Percentiles rank a stretch among this genome's conserved stretches.
Evolutionary conservation across 2,113 vertebrate species (phyloP).

Genomic region (Lepisosteus osseus): DNA sequence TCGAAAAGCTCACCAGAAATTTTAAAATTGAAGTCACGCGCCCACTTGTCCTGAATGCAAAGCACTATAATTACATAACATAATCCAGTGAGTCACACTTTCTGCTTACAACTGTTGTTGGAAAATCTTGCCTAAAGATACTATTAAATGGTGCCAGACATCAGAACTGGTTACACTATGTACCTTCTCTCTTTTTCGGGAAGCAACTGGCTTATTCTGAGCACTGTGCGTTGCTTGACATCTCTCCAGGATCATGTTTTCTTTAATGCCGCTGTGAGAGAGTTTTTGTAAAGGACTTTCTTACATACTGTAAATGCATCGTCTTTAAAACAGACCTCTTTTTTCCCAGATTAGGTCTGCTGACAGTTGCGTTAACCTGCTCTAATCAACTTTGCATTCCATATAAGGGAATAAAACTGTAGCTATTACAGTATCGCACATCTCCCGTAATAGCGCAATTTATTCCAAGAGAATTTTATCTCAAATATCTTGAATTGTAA

Average conservation of each 20-base stretch:
- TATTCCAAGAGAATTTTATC: too few relatives aligned
- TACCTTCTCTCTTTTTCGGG: slow-evolving; percentile 34
- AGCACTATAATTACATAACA: slow-evolving; percentile 32
- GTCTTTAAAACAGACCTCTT: slow-evolving; percentile 27
- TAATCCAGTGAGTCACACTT: slow-evolving; percentile 45
- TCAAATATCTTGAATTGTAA: too few relatives aligned
- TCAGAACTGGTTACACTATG: slow-evolving; percentile 38
- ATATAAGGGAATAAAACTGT: too few relatives aligned
- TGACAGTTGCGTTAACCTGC: slow-evolving; percentile 29
- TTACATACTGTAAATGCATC: slow-evolving; percentile 36
- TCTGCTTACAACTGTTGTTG: slow-evolving; percentile 45
- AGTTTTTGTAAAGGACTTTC: slow-evolving; percentile 40
- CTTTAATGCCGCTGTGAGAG: slow-evolving; percentile 20
- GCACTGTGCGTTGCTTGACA: slow-evolving; percentile 9
- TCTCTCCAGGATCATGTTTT: slow-evolving; percentile 24
- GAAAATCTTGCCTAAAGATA: slow-evolving; percentile 55
- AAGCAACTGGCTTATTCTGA: slow-evolving; percentile 27
- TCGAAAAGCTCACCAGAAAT: slow-evolving; percentile 38
- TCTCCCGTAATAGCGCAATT: too few relatives aligned
- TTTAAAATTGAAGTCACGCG: slow-evolving; percentile 32
- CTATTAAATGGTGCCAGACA: slow-evolving; percentile 57
- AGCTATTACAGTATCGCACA: too few relatives aligned
- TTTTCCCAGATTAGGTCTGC: slow-evolving; percentile 38
- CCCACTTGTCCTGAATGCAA: slow-evolving; percentile 28
- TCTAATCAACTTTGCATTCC: too few relatives aligned